Evolutionary conservation across 2,888 invertebrate species (phyloP).

Genomic region (Tiliacea citrago): DNA sequence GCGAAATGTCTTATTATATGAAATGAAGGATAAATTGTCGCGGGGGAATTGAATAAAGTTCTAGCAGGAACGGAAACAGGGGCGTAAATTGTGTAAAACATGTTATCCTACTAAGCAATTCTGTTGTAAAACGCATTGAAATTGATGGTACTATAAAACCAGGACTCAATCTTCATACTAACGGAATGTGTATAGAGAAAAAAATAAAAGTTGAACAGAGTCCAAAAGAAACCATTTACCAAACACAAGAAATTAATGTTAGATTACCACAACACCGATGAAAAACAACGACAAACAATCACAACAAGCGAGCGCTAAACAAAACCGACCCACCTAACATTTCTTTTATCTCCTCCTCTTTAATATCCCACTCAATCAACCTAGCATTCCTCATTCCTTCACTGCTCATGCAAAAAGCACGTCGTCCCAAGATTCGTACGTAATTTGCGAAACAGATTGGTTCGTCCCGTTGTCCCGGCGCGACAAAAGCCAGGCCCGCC

Average conservation of each 20-base stretch:
- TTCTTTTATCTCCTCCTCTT: slow-evolving; percentile 51
- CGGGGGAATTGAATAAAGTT: slow-evolving; percentile 72
- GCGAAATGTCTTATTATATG: slow-evolving; percentile 80
- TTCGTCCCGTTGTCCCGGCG: slow-evolving; percentile 58
- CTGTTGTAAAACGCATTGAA: slow-evolving; percentile 41
- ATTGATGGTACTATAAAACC: slow-evolving; percentile 20
- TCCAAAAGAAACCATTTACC: not conserved
- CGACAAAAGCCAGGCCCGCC: slow-evolving; percentile 67
- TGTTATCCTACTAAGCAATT: slow-evolving; percentile 40
- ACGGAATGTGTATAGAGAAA: not conserved
- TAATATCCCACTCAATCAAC: slow-evolving; percentile 60
- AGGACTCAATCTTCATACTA: not conserved
- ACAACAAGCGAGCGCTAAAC: slow-evolving; percentile 35
- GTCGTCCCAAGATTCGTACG: slow-evolving; percentile 63
- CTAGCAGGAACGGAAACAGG: slow-evolving; percentile 59
- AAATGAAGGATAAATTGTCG: slow-evolving; percentile 81
- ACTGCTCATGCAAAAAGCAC: slow-evolving; percentile 65
- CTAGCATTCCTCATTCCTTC: slow-evolving; percentile 54
- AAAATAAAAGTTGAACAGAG: not conserved
- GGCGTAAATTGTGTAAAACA: slow-evolving; percentile 55
- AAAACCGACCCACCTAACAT: slow-evolving; percentile 35
- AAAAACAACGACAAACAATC: slow-evolving; percentile 31
- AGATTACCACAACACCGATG: slow-evolving; percentile 13
- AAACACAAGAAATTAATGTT: slow-evolving; percentile 10
- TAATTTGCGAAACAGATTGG: slow-evolving; percentile 70